Conservation (phyloP, 2,797 vertebrate genomes). For the Oryzias sinensis region DNA sequence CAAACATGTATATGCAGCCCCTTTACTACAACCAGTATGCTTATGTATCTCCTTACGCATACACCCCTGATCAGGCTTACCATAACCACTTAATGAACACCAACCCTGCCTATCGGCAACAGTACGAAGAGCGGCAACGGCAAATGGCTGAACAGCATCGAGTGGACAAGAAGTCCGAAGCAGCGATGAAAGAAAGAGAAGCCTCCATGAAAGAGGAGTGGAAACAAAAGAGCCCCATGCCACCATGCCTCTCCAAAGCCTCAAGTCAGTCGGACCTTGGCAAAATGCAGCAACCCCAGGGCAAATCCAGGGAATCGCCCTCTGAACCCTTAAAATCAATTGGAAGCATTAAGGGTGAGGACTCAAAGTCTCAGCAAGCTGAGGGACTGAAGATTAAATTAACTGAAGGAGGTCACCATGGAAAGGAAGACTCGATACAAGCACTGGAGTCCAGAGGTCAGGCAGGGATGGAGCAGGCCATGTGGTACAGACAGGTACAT, state of each 20-base stretch:
- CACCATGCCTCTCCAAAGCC: constrained; percentile 91
- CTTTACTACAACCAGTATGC: constrained; percentile 99
- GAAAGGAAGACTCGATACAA: constrained; percentile 90
- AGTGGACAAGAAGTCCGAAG: constrained; percentile 89
- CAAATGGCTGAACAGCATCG: constrained; percentile 90
- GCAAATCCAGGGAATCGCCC: constrained; percentile 87
- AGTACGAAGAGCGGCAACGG: constrained; percentile 92
- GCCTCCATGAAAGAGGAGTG: constrained; percentile 89
- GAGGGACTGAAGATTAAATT: constrained; percentile 96
- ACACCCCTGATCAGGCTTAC: constrained; percentile 92
- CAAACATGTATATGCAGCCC: constrained; percentile 98
- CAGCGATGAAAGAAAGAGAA: constrained; percentile 89
- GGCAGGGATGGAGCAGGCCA: constrained; percentile 86
- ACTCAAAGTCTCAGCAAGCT: constrained; percentile 85
- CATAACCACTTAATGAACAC: constrained; percentile 93
- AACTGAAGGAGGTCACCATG: constrained; percentile 85
- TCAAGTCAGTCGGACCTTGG: constrained; percentile 90
- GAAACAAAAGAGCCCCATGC: constrained; percentile 93
- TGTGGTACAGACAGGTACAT: constrained; percentile 96
- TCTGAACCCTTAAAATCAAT: constrained; percentile 88
- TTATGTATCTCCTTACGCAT: constrained; percentile 94
- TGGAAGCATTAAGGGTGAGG: constrained; percentile 90
- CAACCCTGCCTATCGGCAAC: constrained; percentile 90
- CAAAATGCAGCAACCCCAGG: constrained; percentile 80
- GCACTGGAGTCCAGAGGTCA: constrained; percentile 84